Percentiles rank a stretch among this genome's conserved stretches.
Conservation (phyloP, 2,888 invertebrate genomes). For the Tenodera sinensis region DNA sequence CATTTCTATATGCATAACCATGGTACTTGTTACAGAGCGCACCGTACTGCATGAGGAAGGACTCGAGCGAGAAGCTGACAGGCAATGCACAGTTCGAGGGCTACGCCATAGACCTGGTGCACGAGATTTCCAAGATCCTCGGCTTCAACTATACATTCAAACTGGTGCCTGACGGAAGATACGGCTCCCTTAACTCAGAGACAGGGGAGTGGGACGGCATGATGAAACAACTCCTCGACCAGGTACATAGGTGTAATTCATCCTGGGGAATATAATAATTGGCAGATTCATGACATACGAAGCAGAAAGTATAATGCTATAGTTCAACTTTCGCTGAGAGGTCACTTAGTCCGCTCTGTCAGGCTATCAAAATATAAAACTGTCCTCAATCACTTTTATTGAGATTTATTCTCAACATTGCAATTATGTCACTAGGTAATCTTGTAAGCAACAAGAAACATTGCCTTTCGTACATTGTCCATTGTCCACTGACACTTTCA, state of each 20-base stretch:
- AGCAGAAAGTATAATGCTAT: too few relatives aligned
- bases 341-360: too few relatives aligned
- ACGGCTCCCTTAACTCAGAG: conserved; percentile 76
- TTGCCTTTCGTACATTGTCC: too few relatives aligned
- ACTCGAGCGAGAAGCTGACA: conserved; percentile 74
- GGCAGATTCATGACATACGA: too few relatives aligned
- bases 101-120: conserved; percentile 90
- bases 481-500: too few relatives aligned
- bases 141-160: conserved; percentile 87
- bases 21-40: conserved; percentile 65
- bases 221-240: conserved; percentile 82
- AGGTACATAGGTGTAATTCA: conserved; percentile 41
- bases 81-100: conserved; percentile 94
- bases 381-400: too few relatives aligned
- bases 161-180: conserved; percentile 79
- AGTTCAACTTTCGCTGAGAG: too few relatives aligned
- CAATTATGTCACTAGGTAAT: too few relatives aligned
- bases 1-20: neutral
- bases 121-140: conserved; percentile 82
- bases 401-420: too few relatives aligned
- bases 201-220: conserved; percentile 90
- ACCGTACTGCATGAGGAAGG: conserved; percentile 93
- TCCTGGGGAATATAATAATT: too few relatives aligned
- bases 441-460: too few relatives aligned
- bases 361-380: too few relatives aligned